phyloP scores from a whole-genome alignment of 2,888 invertebrate genomes.

The Diploptera punctata region DNA sequence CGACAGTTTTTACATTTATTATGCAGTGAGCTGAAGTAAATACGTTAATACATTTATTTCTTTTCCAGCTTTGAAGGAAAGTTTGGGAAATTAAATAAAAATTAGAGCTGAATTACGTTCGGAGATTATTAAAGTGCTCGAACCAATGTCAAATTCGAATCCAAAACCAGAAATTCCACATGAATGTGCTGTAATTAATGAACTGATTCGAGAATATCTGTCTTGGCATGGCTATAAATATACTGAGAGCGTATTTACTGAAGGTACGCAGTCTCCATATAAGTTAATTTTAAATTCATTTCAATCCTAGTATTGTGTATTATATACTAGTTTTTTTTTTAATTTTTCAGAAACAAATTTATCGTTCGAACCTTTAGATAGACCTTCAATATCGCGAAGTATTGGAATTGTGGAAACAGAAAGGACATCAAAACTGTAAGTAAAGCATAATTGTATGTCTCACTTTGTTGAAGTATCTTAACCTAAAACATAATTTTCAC shows the following conservation, averaged over 20 bases:
- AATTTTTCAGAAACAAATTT: neutral
- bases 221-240: conserved; percentile 28
- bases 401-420: neutral
- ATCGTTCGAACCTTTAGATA: neutral
- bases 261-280: conserved; percentile 6
- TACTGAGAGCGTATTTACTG: conserved; percentile 12
- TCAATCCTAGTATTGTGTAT: neutral
- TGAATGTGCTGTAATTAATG: neutral
- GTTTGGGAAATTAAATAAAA: conserved; percentile 21
- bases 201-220: conserved; percentile 32
- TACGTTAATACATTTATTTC: neutral
- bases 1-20: neutral
- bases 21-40: neutral
- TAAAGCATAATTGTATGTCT: neutral
- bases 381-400: neutral
- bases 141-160: neutral
- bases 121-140: conserved; percentile 19
- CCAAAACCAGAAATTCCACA: conserved; percentile 9
- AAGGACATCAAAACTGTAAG: conserved; percentile 13
- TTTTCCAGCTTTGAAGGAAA: conserved; percentile 28
- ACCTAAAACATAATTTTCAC: too few species aligned
- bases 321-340: too few species aligned
- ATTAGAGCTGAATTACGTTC: conserved; percentile 25
- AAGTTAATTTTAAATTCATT: neutral
- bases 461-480: too few species aligned